A percentile compares a stretch with the other conserved stretches of the same genome.
Evolutionary conservation across 2,888 invertebrate species (phyloP).

Genomic region (Sinopyrophorus schimmeli): DNA sequence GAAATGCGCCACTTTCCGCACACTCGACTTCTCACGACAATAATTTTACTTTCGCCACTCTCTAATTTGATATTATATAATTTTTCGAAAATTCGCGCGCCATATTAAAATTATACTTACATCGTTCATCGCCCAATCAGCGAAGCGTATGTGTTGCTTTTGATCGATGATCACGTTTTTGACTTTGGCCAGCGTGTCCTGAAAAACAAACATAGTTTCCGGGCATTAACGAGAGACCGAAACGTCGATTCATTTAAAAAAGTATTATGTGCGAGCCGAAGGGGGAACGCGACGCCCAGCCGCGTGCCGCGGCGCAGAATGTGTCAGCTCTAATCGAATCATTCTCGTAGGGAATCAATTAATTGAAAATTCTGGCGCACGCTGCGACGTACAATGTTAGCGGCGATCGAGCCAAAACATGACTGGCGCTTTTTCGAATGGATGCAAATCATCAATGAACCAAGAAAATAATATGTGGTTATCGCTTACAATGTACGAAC

Average conservation of each 20-base stretch:
- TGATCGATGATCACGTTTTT: constrained; percentile 83
- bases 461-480: constrained; percentile 17
- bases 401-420: constrained; percentile 12
- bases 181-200: constrained; percentile 87
- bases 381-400: constrained; percentile 18
- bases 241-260: constrained; percentile 10
- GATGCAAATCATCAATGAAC: constrained; percentile 17
- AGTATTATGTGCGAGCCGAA: constrained; percentile 1
- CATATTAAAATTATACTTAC: too few relatives aligned
- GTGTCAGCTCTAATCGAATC: constrained; percentile 34
- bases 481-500: constrained; percentile 31
- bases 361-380: constrained; percentile 27
- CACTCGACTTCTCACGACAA: too few relatives aligned
- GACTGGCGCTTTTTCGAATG: constrained; percentile 13
- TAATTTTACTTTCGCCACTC: too few relatives aligned
- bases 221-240: constrained; percentile 5
- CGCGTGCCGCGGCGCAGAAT: constrained; percentile 34
- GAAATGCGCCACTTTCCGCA: too few relatives aligned
- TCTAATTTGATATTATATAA: too few relatives aligned
- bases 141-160: constrained; percentile 91
- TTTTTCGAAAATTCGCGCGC: too few relatives aligned
- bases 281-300: constrained; percentile 44
- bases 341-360: constrained; percentile 30
- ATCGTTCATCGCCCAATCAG: constrained; percentile 91
- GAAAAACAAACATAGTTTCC: too few relatives aligned